These are phyloP conservation scores for Rhynchonycteris naso DNA, from an alignment of 2,797 vertebrate genomes.

Conservation along the genomic window DNA sequence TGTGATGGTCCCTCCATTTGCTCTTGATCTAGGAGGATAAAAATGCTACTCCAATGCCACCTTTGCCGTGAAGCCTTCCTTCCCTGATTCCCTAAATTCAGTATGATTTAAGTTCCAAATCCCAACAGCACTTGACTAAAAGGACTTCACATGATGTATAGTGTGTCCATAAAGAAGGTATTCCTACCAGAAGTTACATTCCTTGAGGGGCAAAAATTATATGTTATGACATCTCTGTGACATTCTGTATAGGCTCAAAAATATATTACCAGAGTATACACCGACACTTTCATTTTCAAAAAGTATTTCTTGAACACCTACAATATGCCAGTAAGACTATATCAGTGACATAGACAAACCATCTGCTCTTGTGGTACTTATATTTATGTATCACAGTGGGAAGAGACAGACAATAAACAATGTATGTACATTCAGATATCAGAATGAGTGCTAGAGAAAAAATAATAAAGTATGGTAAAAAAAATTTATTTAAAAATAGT, in stretches of 20 bases:
- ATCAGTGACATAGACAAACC: not conserved
- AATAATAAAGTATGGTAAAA: not conserved
- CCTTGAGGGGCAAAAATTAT: not conserved
- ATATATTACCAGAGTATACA: not conserved
- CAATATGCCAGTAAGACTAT: not conserved
- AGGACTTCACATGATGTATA: not conserved
- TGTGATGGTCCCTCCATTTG: not conserved
- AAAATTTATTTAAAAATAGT: not conserved
- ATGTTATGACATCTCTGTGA: not conserved
- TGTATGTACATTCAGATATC: not conserved
- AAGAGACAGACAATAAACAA: not conserved
- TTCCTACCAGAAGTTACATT: not conserved
- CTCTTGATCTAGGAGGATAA: not conserved
- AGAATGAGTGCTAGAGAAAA: not conserved
- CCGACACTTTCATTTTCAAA: not conserved
- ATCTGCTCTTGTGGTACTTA: not conserved
- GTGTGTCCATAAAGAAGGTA: not conserved
- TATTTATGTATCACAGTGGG: not conserved
- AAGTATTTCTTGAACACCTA: not conserved
- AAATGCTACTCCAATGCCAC: not conserved
- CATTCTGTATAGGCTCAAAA: not conserved
- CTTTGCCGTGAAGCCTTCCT: not conserved
- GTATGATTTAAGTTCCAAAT: not conserved
- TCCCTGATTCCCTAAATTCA: not conserved
- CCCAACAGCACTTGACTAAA: no score